Evolutionary conservation across 2,113 vertebrate genomes (phyloP), one percentile per base, ranked within the genome.

Genomic region (Vulpes ferrilata): DNA sequence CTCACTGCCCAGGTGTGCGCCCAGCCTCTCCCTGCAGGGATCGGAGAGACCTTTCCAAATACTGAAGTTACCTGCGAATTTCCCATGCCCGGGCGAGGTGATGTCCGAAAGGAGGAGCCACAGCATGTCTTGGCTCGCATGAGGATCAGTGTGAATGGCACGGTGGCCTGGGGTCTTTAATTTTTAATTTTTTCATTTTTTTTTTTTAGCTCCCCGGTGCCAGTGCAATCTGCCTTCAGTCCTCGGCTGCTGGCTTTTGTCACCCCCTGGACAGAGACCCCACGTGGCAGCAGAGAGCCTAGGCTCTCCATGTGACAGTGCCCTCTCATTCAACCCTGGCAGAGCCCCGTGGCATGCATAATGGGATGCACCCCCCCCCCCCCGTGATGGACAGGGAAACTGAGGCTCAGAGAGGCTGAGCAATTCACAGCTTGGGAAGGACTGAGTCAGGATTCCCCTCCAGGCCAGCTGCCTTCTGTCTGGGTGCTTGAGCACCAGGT

Each of bases 1-100:
- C 59, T 17, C 23, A 5, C 64, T 38, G 4, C 11, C 76, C 3
- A 0, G 38, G 15, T 30, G 1, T 5, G 5, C 11, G 7, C 23
- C 1, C 27, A 25, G 62, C 51, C 51, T 60, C 74, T 65, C n/a
- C 64, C 22, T 32, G 0, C 69, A 79, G 65, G 38, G 30, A 8
- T n/a, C 35, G 48, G 67, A 71, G 48, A 85, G 65, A 35, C 11
- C 3, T 25, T 65, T 88, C 85, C 86, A 84, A 64, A 84, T 88
- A 9, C 10, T 19, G 51, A 94, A 27, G 51, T 69, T 62, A 1
- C 51, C 35, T 94, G n/a, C 7, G 30, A 78, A 38, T 64, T 67
- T 74, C 38, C 81, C 23, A 7, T 2, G 1, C 43, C 89, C 7
- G 0, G 48, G 62, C 0, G 2, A 48, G 82, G 78, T 11, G 6